Base-by-base conservation (phyloP, 2,113 vertebrate species). In the Xiphias gladius region DNA sequence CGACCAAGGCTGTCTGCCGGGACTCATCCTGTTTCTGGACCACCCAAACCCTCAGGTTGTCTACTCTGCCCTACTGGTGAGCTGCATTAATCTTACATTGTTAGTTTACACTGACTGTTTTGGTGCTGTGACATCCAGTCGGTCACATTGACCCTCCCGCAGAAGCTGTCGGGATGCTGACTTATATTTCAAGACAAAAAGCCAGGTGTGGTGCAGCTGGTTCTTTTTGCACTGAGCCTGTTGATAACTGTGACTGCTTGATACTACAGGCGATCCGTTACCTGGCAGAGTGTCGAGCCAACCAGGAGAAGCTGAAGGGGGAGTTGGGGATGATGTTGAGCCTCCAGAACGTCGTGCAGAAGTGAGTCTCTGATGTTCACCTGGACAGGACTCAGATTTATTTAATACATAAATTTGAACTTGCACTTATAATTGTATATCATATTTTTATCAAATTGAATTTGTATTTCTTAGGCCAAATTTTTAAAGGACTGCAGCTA, bases 271-370 rank as follows among this genome's bases (percentile, higher is more conserved):
- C 97, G 67, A 92, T 98, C 22, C 96, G 97, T 1, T 99, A 97
- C 80, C 93, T 99, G 94, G 96, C 97, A 50, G 97, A 99, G 92
- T 97, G 97, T 71, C 96, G 96, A 68, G 93, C 94, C 76, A 99
- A 98, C 94, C 94, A 95, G 90, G 97, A 98, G 74, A 97, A 97
- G 90, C 97, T 99, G 97, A 96, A 94, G 75, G 96, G 93, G 19
- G 97, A 97, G 90, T 83, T 99, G 91, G 97, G 97, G 30, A 97
- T 99, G 97, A 97, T 99, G 97, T 92, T 97, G 90, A 99, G 97
- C 86, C 94, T 98, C 64, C 97, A 99, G 92, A 97, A 96, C 73
- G 96, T 99, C 19, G 88, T 96, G 82, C 97, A 99, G 80, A 98
- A 97, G 97, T 98, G 95, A 97, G 97, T 96, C 30, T 41, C 41